phyloP scores from a whole-genome alignment of 2,888 invertebrate species.

The Oasisia sp. region DNA sequence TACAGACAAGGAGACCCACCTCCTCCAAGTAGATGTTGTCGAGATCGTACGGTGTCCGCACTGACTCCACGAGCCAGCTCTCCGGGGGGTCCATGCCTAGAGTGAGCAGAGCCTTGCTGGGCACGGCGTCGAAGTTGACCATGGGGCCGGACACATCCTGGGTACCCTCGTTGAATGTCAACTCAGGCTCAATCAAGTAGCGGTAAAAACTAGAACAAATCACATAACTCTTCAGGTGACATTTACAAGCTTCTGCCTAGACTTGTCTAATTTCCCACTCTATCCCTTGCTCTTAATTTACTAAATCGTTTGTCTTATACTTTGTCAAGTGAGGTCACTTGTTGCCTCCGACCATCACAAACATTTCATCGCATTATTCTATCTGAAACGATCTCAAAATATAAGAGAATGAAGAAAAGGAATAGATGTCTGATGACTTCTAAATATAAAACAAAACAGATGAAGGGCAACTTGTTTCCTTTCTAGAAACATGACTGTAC shows the following conservation, averaged over 20 bases:
- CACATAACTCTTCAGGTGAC: slow-evolving; percentile 17
- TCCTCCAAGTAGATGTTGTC: slow-evolving; percentile 96
- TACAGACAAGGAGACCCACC: slow-evolving; percentile 68
- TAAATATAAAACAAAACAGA: too few relatives aligned
- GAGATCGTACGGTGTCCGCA: slow-evolving; percentile 88
- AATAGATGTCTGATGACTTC: too few relatives aligned
- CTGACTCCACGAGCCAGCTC: slow-evolving; percentile 69
- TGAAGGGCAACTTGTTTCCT: too few relatives aligned
- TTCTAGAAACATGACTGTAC: too few relatives aligned
- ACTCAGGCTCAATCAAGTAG: slow-evolving; percentile 90
- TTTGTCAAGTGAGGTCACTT: neutral
- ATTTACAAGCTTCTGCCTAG: neutral
- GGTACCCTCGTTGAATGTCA: slow-evolving; percentile 82
- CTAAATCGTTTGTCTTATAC: neutral
- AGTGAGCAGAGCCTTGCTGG: slow-evolving; percentile 90
- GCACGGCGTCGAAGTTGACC: slow-evolving; percentile 89
- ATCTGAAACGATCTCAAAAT: too few relatives aligned
- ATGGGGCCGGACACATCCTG: slow-evolving; percentile 78
- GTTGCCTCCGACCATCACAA: too few relatives aligned
- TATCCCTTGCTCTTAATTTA: neutral
- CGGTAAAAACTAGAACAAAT: slow-evolving; percentile 85
- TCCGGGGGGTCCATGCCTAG: slow-evolving; percentile 90
- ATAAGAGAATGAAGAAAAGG: too few relatives aligned
- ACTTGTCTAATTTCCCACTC: neutral
- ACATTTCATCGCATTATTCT: too few relatives aligned